These are phyloP conservation scores for Eonycteris spelaea DNA, from an alignment of 2,113 vertebrate species.

Conservation along the genomic window DNA sequence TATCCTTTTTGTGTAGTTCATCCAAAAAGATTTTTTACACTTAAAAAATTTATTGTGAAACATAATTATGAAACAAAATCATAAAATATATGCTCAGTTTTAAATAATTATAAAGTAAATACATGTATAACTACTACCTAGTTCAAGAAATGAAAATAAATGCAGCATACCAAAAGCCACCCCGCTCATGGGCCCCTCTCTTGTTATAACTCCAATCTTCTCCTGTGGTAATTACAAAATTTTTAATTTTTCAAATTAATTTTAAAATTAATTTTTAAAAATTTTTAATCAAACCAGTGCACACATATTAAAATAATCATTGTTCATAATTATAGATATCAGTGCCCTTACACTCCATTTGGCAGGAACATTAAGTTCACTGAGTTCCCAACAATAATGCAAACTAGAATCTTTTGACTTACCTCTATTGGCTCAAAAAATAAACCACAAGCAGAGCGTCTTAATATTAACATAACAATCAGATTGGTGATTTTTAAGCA, in stretches of 20 bases:
- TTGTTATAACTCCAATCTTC: neutral
- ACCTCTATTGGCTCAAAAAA: neutral
- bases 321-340: neutral
- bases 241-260: no score
- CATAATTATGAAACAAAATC: neutral
- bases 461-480: neutral
- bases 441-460: neutral
- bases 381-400: neutral
- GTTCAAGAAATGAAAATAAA: neutral
- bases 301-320: neutral
- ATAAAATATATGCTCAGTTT: neutral
- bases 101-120: neutral
- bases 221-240: neutral
- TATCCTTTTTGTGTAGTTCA: no score
- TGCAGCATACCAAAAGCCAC: neutral
- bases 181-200: fast-evolving
- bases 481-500: neutral
- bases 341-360: neutral
- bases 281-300: neutral
- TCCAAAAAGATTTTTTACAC: neutral
- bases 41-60: neutral
- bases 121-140: neutral
- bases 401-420: neutral
- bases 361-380: neutral
- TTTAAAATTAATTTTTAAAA: neutral